A percentile compares a stretch with the other conserved stretches of the same genome.
phyloP scores from a whole-genome alignment of 2,113 vertebrate species.

The Tyrannus savana region DNA sequence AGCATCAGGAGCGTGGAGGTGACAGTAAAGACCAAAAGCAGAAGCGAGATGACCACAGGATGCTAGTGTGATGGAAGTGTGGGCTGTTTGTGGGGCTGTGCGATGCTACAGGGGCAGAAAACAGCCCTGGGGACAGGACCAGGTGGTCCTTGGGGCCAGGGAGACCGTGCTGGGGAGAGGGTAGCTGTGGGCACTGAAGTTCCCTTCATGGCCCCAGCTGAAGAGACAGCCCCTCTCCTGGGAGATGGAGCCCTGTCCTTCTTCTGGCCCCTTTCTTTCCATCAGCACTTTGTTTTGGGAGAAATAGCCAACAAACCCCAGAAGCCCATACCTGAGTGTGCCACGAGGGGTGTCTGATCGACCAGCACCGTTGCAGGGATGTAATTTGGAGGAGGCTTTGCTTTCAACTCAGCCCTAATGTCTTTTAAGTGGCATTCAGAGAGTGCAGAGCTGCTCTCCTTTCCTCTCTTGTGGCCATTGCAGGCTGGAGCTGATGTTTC shows the following conservation, averaged over 20 bases:
- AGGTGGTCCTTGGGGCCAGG: background rate
- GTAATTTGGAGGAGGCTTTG: background rate
- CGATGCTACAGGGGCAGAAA: background rate
- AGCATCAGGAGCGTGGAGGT: background rate
- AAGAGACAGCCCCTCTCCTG: background rate
- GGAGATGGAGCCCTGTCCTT: background rate
- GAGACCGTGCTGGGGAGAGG: rapidly evolving
- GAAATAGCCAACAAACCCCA: background rate
- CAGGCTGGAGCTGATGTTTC: background rate
- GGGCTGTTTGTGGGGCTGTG: background rate
- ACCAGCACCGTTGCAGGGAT: rapidly evolving
- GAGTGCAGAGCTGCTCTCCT: background rate
- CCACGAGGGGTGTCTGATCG: background rate
- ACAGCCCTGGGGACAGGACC: background rate
- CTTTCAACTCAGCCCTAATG: background rate
- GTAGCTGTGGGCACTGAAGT: background rate
- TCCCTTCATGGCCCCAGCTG: rapidly evolving
- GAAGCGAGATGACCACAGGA: background rate
- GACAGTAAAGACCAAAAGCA: background rate
- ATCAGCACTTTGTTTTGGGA: background rate
- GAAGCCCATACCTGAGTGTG: background rate
- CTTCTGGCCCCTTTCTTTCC: background rate
- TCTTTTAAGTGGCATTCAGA: background rate
- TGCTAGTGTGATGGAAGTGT: background rate
- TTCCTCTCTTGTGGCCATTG: background rate